phyloP scores from a whole-genome alignment of 2,113 vertebrate genomes.

The Mustela lutreola region DNA sequence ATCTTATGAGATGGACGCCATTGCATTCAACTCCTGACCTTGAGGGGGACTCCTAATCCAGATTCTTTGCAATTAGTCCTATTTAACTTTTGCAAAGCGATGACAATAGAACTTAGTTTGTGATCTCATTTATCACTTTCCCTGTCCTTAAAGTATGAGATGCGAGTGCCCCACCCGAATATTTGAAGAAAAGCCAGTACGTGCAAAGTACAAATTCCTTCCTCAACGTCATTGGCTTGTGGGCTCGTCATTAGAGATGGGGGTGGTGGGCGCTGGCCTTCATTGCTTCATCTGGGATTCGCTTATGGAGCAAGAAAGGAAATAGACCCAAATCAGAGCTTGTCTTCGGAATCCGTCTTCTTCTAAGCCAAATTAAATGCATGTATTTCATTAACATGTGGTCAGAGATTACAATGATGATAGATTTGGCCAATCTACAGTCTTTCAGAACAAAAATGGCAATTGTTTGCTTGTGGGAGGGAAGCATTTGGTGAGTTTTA shows the following conservation, averaged over 20 bases:
- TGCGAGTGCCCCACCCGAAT: background rate
- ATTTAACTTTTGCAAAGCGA: background rate
- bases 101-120: background rate
- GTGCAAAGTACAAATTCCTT: background rate
- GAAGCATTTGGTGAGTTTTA: background rate
- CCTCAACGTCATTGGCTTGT: background rate
- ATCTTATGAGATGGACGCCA: fast-evolving
- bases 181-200: conserved; percentile 44
- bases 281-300: background rate
- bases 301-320: background rate
- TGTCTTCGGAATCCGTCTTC: background rate
- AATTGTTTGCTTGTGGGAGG: conserved; percentile 6
- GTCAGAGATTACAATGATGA: background rate
- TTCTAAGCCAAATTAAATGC: background rate
- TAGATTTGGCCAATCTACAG: background rate
- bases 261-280: background rate
- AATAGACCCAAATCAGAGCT: background rate
- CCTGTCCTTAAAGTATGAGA: conserved; percentile 20
- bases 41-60: background rate
- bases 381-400: fast-evolving
- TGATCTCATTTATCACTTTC: conserved; percentile 43
- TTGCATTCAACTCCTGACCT: background rate
- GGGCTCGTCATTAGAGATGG: fast-evolving
- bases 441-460: conserved; percentile 59
- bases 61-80: background rate